A percentile compares a stretch with the other conserved stretches of the same genome.
Conservation (phyloP, 2,888 invertebrate species). For the Agrotis segetum region DNA sequence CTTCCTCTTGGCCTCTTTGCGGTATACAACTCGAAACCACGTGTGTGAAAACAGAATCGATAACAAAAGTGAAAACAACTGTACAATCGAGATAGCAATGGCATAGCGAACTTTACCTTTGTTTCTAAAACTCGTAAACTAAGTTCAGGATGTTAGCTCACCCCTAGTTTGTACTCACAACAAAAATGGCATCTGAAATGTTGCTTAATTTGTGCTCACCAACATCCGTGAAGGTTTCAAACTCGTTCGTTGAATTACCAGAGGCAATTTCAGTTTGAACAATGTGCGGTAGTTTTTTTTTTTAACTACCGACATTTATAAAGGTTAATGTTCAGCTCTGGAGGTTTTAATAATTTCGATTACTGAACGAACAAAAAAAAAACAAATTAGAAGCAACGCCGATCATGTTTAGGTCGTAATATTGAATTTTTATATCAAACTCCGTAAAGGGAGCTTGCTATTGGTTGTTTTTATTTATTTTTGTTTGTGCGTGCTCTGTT, state of each 20-base stretch:
- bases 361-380: conserved; percentile 51
- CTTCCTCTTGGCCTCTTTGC: conserved; percentile 44
- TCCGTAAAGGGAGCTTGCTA: conserved; percentile 22
- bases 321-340: conserved; percentile 55
- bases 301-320: conserved; percentile 43
- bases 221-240: conserved; percentile 64
- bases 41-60: conserved; percentile 38
- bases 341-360: conserved; percentile 52
- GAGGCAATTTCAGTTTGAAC: conserved; percentile 51
- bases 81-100: conserved; percentile 63
- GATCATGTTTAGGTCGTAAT: conserved; percentile 34
- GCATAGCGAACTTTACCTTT: conserved; percentile 65
- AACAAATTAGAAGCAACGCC: conserved; percentile 44
- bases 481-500: conserved; percentile 10
- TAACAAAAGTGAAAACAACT: conserved; percentile 63
- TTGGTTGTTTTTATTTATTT: conserved; percentile 25
- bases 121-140: conserved; percentile 65
- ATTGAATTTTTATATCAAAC: conserved; percentile 42
- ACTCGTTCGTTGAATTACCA: conserved; percentile 68
- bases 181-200: conserved; percentile 74
- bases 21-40: conserved; percentile 34
- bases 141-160: conserved; percentile 64
- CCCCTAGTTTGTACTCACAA: conserved; percentile 66
- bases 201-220: conserved; percentile 73
- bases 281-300: conserved; percentile 50